phyloP scores from a whole-genome alignment of 2,113 vertebrate species.

The Chauna torquata region DNA sequence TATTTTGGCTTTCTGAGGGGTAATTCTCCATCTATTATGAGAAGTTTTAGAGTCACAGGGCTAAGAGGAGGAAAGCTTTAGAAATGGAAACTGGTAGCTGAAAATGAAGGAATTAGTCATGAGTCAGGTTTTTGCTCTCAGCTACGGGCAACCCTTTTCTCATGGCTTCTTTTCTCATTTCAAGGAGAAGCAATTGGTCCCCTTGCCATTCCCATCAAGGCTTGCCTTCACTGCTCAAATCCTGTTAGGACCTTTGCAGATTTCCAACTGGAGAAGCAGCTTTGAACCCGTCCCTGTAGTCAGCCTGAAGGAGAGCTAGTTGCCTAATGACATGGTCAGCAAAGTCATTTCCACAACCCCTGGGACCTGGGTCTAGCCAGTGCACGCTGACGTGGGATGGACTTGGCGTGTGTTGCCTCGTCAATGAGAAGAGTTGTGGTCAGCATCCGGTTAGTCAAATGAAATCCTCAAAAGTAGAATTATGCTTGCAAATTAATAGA shows the following conservation, averaged over 20 bases:
- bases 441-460: not conserved
- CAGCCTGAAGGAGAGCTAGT: not conserved
- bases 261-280: not conserved
- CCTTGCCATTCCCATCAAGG: not conserved
- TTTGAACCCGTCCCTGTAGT: not conserved
- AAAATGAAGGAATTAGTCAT: slow-evolving; percentile 9
- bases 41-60: not conserved
- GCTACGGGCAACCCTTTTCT: not conserved
- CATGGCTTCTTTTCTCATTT: not conserved
- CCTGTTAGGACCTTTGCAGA: not conserved
- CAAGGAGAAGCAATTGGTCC: not conserved
- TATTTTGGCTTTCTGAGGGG: not conserved
- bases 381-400: not conserved
- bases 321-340: not conserved
- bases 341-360: not conserved
- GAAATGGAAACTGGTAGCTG: not conserved
- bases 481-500: not conserved
- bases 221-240: slow-evolving; percentile 6
- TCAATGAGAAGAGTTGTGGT: not conserved
- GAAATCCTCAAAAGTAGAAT: slow-evolving; percentile 16
- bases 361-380: not conserved
- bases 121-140: not conserved
- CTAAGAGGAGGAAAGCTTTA: not conserved
- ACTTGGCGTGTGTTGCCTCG: not conserved
- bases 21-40: not conserved